Percentiles rank a stretch among this genome's conserved stretches.
Conservation (phyloP, 2,113 vertebrate species). For the Syrrhaptes paradoxus region DNA sequence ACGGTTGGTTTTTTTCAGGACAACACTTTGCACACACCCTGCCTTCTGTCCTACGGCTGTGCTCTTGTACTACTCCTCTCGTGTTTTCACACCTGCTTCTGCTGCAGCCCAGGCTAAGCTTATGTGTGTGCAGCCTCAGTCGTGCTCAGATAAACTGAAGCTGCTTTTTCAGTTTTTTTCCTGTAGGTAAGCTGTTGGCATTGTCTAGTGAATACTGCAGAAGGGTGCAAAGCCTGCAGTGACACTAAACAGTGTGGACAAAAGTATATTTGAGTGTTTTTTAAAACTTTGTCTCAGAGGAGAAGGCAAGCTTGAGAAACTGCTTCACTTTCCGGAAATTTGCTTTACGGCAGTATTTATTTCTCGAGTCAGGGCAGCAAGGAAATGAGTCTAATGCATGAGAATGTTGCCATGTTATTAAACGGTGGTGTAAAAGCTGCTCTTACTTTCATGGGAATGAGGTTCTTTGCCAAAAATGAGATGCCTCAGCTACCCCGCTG, state of each 20-base stretch:
- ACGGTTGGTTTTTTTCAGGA: neutral
- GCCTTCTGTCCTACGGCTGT: neutral
- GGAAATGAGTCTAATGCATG: conserved; percentile 61
- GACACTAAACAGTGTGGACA: neutral
- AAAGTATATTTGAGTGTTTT: neutral
- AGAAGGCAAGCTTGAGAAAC: neutral
- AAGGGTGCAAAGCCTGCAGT: neutral
- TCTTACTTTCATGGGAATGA: conserved; percentile 92
- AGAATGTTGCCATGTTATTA: conserved; percentile 78
- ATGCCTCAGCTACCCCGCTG: conserved; percentile 83
- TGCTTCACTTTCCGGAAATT: neutral
- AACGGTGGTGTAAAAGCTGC: conserved; percentile 76
- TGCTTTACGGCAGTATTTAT: neutral
- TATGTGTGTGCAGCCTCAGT: neutral
- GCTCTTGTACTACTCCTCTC: neutral
- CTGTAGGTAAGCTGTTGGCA: neutral
- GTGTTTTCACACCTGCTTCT: neutral
- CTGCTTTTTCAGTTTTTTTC: neutral
- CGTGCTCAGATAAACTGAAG: neutral
- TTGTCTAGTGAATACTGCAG: neutral
- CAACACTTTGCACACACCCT: neutral
- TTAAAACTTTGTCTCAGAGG: neutral
- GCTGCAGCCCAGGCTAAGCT: neutral
- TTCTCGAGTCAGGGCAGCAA: conserved; percentile 28
- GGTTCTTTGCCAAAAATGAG: conserved; percentile 84